These are phyloP conservation scores for Dysidea cf. avara DNA, from an alignment of 37 sponge, comb jelly and placozoan genomes.

Conservation along the genomic window DNA sequence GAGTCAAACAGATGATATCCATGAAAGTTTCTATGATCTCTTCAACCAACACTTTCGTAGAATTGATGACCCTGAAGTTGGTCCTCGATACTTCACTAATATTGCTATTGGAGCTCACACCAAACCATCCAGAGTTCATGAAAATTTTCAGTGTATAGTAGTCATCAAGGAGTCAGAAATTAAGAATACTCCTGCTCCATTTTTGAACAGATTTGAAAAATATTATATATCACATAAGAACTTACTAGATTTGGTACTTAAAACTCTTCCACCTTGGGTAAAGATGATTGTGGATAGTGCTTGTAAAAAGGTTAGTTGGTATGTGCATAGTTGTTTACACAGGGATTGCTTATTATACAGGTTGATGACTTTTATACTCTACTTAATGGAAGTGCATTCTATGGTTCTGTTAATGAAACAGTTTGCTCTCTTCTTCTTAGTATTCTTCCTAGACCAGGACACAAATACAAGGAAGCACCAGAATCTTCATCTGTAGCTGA, in stretches of 20 bases:
- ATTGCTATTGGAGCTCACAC: conserved; percentile 88
- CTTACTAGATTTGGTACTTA: conserved; percentile 58
- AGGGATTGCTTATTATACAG: conserved; percentile 1
- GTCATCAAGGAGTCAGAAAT: conserved; percentile 69
- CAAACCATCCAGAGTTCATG: conserved; percentile 81
- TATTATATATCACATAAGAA: conserved; percentile 57
- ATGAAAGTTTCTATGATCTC: conserved; percentile 93
- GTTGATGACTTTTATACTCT: conserved; percentile 12
- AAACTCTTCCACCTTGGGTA: conserved; percentile 69
- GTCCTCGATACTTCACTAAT: conserved; percentile 79
- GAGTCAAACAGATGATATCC: conserved; percentile 82
- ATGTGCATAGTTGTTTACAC: too few relatives aligned
- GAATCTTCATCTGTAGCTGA: too few relatives aligned
- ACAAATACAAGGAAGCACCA: not conserved
- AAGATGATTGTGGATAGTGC: conserved; percentile 42
- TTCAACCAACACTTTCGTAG: conserved; percentile 84
- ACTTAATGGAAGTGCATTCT: conserved; percentile 33
- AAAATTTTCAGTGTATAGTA: conserved; percentile 83
- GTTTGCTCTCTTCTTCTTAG: conserved; percentile 51
- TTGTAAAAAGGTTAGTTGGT: conserved; percentile 63
- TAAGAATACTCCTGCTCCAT: conserved; percentile 76
- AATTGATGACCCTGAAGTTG: conserved; percentile 71
- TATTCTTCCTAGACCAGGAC: conserved; percentile 32
- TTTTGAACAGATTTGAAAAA: conserved; percentile 90
- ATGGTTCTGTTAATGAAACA: conserved; percentile 36